These are phyloP conservation scores for Novumbra hubbsi DNA, from an alignment of 2,797 vertebrate genomes.

Conservation along the genomic window DNA sequence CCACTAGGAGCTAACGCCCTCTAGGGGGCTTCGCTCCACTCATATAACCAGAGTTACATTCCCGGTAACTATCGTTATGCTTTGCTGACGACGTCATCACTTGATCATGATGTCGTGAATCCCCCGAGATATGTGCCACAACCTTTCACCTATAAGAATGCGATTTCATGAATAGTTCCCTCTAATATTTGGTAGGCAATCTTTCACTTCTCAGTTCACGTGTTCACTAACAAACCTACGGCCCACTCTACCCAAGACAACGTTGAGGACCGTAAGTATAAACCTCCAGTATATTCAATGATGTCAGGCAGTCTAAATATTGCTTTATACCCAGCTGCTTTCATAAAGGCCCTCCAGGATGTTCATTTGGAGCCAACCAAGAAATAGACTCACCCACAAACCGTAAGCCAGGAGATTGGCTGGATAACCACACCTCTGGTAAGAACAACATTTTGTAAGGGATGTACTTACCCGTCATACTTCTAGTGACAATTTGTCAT, in stretches of 20 bases:
- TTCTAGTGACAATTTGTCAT: neutral
- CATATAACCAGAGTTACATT: too few relatives aligned
- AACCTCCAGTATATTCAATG: neutral
- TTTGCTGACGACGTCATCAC: too few relatives aligned
- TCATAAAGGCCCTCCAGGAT: slow-evolving; percentile 77
- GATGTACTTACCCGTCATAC: neutral
- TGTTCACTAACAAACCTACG: slow-evolving; percentile 83
- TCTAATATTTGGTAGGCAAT: too few relatives aligned
- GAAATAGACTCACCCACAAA: slow-evolving; percentile 84
- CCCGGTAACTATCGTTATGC: too few relatives aligned
- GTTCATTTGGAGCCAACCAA: slow-evolving; percentile 76
- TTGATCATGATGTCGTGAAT: too few relatives aligned
- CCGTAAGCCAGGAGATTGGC: slow-evolving; percentile 88
- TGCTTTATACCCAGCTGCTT: slow-evolving; percentile 65
- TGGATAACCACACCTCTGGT: slow-evolving; percentile 86
- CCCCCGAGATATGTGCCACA: too few relatives aligned
- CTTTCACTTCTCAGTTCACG: slow-evolving; percentile 71
- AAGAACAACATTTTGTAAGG: slow-evolving; percentile 37
- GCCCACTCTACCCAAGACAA: slow-evolving; percentile 71
- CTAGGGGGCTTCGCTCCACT: too few relatives aligned
- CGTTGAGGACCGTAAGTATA: slow-evolving; percentile 76
- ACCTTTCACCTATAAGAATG: too few relatives aligned
- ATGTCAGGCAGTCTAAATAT: neutral
- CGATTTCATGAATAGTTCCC: too few relatives aligned
- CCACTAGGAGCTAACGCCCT: too few relatives aligned